Base-by-base conservation (phyloP, 2,888 invertebrate genomes). In the Phorcus lineatus region DNA sequence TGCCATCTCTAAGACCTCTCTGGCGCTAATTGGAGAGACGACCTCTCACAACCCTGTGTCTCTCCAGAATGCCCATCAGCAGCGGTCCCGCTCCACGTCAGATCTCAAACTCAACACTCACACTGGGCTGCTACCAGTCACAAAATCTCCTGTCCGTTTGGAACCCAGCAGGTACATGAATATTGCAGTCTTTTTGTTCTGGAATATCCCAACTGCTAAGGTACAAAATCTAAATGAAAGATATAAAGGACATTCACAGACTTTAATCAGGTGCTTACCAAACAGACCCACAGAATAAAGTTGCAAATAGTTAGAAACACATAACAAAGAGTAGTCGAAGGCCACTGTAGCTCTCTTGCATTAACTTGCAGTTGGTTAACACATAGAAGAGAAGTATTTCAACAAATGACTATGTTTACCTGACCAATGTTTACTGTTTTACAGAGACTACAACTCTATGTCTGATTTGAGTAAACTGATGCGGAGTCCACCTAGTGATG, bases 11-110 rank as follows among this genome's bases (percentile, higher is more conserved):
- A 81, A 80, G 40, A 55, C 83, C 3, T 79, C 57, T 13, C 28
- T 85, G 57, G 81, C 85, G 4, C 77, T 85, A n/a, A 81, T 85
- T 16, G 86, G 83, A 2, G 77, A 82, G 31, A 79, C 70, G 2
- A 36, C 28, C 62, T 16, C 22, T 16, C 28, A 62, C 22, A 28
- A 62, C 62, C 16, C 24, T 6, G 24, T 62, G 62, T 28, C 62
- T 4, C 24, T 62, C 28, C 62, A 62, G 62, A 62, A 11, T 28
- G 16, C 62, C 0, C 62, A 24, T 17, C 62, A 62, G 17, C 62
- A 62, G 28, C 62, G 62, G n/a, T 22, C 62, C 24, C 28, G 28
- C 13, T 62, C 62, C 62, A 62, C 28, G 0, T 28, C 28, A 4
- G 62, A 62, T 28, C 19, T 62, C 3, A 28, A 62, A 13, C 62